A percentile compares a stretch with the other conserved stretches of the same genome.
Evolutionary conservation across 1,140 invertebrate genomes (phyloP).

Genomic region (Formica exsecta): DNA sequence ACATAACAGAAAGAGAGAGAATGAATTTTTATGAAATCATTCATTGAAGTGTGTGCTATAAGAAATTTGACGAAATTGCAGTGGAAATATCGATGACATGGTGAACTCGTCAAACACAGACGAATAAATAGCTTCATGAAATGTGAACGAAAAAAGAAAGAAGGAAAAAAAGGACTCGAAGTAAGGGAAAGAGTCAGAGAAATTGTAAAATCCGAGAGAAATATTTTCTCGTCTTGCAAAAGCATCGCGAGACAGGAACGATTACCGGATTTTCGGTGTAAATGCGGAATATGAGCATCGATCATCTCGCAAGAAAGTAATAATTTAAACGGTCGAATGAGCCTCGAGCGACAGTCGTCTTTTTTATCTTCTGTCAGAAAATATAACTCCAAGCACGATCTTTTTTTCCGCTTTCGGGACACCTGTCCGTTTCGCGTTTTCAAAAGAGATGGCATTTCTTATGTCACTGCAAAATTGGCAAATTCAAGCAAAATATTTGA

Average conservation of each 20-base stretch:
- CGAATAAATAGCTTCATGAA: constrained; percentile 49
- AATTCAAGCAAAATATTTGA: constrained; percentile 20
- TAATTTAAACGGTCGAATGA: constrained; percentile 53
- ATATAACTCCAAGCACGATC: constrained; percentile 49
- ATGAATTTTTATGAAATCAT: constrained; percentile 53
- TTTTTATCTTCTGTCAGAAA: constrained; percentile 49
- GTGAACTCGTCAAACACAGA: constrained; percentile 20
- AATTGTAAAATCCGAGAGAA: constrained; percentile 29
- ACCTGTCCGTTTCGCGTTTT: constrained; percentile 49
- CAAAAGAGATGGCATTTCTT: background rate
- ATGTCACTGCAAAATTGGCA: constrained; percentile 24
- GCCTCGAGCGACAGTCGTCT: constrained; percentile 37
- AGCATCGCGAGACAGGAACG: constrained; percentile 53
- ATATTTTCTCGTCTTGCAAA: constrained; percentile 45
- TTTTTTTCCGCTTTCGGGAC: constrained; percentile 40
- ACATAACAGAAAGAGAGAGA: background rate
- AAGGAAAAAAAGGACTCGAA: background rate
- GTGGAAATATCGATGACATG: constrained; percentile 6
- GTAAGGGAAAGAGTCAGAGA: background rate
- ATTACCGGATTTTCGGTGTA: constrained; percentile 55
- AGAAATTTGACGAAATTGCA: constrained; percentile 32
- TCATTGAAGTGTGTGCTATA: constrained; percentile 29
- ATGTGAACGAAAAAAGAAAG: background rate
- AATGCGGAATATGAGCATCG: constrained; percentile 57
- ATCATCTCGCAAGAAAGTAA: constrained; percentile 57